A percentile compares a stretch with the other conserved stretches of the same genome.
These are phyloP conservation scores for Thunnus albacares DNA, from an alignment of 2,797 vertebrate genomes.

Conservation along the genomic window DNA sequence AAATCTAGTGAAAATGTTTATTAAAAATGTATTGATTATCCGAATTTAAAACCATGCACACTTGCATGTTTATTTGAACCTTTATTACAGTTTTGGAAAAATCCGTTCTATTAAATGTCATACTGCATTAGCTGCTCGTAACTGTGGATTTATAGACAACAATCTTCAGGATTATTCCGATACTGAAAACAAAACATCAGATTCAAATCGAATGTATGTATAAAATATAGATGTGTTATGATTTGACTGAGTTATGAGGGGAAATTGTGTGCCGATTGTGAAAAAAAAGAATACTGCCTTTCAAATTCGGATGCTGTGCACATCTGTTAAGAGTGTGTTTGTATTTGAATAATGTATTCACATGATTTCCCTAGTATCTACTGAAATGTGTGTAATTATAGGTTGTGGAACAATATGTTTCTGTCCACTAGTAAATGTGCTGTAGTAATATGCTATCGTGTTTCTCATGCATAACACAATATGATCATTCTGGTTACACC, in stretches of 20 bases:
- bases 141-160: no score
- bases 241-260: neutral
- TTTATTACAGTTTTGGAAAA: neutral
- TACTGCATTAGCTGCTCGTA: no score
- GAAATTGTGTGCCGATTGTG: neutral
- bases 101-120: no score
- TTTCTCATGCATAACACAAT: slow-evolving; percentile 2
- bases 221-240: neutral
- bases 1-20: neutral
- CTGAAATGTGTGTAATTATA: neutral
- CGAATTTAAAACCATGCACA: no score
- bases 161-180: neutral
- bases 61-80: neutral
- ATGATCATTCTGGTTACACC: neutral
- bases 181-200: neutral
- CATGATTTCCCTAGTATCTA: neutral
- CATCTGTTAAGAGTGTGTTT: no score
- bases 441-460: neutral
- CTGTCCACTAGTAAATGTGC: neutral
- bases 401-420: neutral
- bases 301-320: no score
- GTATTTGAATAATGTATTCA: neutral
- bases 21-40: no score
- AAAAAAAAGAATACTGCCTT: no score
- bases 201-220: neutral